phyloP scores from a whole-genome alignment of 1,140 invertebrate species.

The Adelges cooleyi region DNA sequence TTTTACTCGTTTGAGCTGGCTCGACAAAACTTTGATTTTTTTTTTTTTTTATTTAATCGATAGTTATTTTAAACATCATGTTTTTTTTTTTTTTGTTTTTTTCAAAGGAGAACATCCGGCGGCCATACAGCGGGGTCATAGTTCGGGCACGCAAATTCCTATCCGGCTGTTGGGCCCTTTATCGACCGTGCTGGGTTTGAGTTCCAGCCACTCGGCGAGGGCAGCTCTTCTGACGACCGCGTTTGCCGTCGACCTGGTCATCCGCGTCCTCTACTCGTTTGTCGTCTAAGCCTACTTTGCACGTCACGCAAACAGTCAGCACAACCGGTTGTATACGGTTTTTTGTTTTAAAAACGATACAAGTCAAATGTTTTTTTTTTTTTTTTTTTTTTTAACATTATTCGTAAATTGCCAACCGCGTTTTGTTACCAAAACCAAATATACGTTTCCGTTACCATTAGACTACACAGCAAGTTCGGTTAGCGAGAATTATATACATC shows the following conservation, averaged over 20 bases:
- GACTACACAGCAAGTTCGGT: too few species aligned
- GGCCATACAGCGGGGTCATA: conserved; percentile 45
- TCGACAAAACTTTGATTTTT: neutral
- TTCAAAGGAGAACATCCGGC: conserved; percentile 43
- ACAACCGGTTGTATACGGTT: too few species aligned
- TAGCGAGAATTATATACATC: too few species aligned
- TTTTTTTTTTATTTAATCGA: neutral
- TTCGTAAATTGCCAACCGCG: too few species aligned
- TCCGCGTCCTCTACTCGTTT: conserved; percentile 6
- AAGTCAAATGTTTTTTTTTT: too few species aligned
- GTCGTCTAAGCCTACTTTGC: neutral
- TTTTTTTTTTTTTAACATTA: too few species aligned
- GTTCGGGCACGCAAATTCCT: conserved; percentile 43
- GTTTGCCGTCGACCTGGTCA: conserved; percentile 4
- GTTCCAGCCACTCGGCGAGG: conserved; percentile 35
- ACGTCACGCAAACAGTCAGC: too few species aligned
- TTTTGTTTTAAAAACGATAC: too few species aligned
- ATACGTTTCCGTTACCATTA: too few species aligned
- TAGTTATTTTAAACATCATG: neutral
- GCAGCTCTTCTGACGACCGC: conserved; percentile 16
- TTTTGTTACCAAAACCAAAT: too few species aligned
- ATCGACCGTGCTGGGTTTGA: conserved; percentile 41
- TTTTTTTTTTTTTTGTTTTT: neutral
- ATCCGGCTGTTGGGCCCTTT: conserved; percentile 41
- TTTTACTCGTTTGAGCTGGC: neutral